A percentile compares a stretch with the other conserved stretches of the same genome.
These are phyloP conservation scores for Sciurus carolinensis DNA, from an alignment of 2,797 vertebrate species.

Conservation along the genomic window DNA sequence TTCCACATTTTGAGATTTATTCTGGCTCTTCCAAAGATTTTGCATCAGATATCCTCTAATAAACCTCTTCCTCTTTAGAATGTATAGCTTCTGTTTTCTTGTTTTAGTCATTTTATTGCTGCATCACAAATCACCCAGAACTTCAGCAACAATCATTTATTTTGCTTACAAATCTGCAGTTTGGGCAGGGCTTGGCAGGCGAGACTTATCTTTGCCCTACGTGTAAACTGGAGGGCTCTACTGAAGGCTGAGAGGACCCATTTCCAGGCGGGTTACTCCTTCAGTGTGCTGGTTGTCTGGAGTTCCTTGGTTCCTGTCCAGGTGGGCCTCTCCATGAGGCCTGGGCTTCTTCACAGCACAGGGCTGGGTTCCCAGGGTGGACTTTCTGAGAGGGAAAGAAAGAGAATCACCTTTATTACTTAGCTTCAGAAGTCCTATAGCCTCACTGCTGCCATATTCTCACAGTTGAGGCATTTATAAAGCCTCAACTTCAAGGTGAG, in stretches of 20 bases:
- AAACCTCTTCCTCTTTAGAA: conserved; percentile 53
- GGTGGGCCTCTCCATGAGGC: neutral
- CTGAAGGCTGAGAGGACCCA: neutral
- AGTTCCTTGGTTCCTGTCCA: neutral
- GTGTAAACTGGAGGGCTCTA: neutral
- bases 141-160: neutral
- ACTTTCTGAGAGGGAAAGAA: neutral
- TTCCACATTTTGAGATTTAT: conserved; percentile 15
- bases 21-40: neutral
- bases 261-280: neutral
- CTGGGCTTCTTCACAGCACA: neutral
- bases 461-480: neutral
- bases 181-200: neutral
- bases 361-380: neutral
- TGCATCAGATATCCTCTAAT: neutral
- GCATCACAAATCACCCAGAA: conserved; percentile 9
- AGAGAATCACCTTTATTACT: neutral
- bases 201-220: neutral
- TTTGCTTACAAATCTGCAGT: conserved; percentile 20
- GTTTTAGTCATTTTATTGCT: conserved; percentile 8
- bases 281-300: neutral
- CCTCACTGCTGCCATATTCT: neutral
- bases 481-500: neutral
- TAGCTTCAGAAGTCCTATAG: neutral
- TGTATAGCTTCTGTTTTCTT: conserved; percentile 21